These are phyloP conservation scores for Notothenia rossii DNA, from an alignment of 2,113 vertebrate genomes.

Conservation along the genomic window DNA sequence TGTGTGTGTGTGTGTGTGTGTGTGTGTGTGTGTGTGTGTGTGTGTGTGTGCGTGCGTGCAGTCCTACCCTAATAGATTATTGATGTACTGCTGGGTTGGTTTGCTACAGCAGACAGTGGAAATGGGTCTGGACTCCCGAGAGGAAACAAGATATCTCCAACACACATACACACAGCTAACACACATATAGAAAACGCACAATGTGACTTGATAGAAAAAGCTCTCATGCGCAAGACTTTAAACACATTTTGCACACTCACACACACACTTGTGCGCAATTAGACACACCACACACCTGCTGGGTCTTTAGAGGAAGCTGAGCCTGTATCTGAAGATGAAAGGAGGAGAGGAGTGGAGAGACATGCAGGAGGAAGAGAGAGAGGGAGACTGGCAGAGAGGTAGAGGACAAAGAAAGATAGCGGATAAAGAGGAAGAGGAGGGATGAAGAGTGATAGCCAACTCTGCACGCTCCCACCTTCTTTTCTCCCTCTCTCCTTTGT, in stretches of 20 bases:
- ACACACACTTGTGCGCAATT: constrained; percentile 61
- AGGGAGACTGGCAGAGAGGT: constrained; percentile 37
- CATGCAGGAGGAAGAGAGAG: constrained; percentile 42
- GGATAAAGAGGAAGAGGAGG: constrained; percentile 67
- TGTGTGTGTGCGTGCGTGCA: constrained; percentile 38
- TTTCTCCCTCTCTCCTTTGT: constrained; percentile 57
- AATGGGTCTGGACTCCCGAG: constrained; percentile 76
- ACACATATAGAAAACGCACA: constrained; percentile 41
- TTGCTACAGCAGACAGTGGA: constrained; percentile 75
- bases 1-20: too few species aligned
- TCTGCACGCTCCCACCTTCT: constrained; percentile 53
- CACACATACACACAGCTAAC: constrained; percentile 36
- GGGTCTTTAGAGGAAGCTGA: constrained; percentile 66
- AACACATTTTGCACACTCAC: constrained; percentile 57
- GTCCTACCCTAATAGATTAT: constrained; percentile 76
- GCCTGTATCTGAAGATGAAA: constrained; percentile 67
- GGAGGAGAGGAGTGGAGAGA: constrained; percentile 48
- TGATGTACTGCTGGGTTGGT: constrained; percentile 72
- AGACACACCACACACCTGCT: constrained; percentile 76
- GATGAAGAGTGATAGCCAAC: constrained; percentile 61
- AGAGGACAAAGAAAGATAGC: constrained; percentile 64
- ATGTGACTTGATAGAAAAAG: constrained; percentile 40
- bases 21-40: constrained; percentile 36
- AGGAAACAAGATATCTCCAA: constrained; percentile 75
- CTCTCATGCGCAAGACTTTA: constrained; percentile 46